Conservation (phyloP, 2,113 vertebrate genomes). For the Struthio camelus region DNA sequence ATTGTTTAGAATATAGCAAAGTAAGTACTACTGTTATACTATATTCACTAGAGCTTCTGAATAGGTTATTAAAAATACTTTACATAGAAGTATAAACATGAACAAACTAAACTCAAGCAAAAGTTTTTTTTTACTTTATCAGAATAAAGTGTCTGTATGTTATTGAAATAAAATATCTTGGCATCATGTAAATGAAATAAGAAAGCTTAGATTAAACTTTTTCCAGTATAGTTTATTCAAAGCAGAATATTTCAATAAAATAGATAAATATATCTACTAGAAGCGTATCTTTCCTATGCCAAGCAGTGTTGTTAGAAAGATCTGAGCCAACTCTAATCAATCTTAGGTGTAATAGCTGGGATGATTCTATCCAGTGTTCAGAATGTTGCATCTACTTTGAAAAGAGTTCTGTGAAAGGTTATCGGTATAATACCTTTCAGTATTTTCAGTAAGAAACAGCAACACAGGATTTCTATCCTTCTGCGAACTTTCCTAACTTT, state of each 20-base stretch:
- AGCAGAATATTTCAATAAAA: background rate
- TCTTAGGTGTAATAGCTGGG: background rate
- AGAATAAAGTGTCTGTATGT: background rate
- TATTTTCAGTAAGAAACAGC: background rate
- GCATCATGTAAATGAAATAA: background rate
- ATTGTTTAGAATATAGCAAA: background rate
- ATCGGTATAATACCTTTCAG: background rate
- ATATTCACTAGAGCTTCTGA: background rate
- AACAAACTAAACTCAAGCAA: background rate
- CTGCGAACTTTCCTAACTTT: background rate
- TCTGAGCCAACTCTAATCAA: background rate
- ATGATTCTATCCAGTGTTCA: background rate
- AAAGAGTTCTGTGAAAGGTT: background rate
- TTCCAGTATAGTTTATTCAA: background rate
- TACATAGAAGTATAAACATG: background rate
- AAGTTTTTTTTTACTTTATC: background rate
- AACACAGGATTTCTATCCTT: background rate
- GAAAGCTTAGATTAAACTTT: background rate
- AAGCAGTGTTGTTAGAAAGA: background rate
- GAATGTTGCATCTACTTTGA: background rate
- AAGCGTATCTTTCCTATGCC: background rate
- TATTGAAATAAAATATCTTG: background rate
- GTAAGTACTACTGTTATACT: background rate
- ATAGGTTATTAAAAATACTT: background rate
- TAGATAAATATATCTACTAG: background rate